Conservation (phyloP, 2,113 vertebrate species). For the Corynorhinus townsendii region DNA sequence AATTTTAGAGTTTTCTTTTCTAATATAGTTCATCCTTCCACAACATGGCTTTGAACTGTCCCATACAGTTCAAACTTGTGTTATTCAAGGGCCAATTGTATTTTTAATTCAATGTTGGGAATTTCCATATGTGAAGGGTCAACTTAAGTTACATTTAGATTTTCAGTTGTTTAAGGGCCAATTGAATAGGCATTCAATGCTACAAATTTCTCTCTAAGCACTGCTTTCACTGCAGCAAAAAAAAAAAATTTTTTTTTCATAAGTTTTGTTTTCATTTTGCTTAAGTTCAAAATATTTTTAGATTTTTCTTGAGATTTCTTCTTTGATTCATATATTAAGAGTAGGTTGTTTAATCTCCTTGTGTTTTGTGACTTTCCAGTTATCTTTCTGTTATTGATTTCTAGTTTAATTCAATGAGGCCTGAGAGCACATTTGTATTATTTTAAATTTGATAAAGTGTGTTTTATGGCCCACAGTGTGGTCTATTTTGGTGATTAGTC, state of each 20-base stretch:
- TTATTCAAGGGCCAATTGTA: neutral
- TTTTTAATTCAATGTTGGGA: neutral
- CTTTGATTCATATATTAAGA: neutral
- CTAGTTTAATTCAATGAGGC: neutral
- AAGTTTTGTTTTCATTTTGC: neutral
- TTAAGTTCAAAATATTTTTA: conserved; percentile 23
- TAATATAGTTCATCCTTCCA: neutral
- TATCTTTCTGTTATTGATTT: neutral
- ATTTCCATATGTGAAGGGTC: neutral
- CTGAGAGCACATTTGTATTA: neutral
- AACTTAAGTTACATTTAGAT: neutral
- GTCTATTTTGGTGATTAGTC: neutral
- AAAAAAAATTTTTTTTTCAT: too few relatives aligned
- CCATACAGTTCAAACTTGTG: neutral
- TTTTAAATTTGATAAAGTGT: neutral
- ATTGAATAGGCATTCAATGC: neutral
- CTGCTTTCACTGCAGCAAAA: neutral
- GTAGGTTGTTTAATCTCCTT: neutral
- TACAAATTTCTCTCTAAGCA: neutral
- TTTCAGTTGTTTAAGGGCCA: neutral
- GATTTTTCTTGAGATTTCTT: conserved; percentile 1
- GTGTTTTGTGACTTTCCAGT: neutral
- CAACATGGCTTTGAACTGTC: neutral
- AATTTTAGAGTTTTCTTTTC: neutral
- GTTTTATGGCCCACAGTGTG: neutral